Evolutionary conservation across 2,797 vertebrate genomes (phyloP).

Genomic region (Leucoraja ocellata): DNA sequence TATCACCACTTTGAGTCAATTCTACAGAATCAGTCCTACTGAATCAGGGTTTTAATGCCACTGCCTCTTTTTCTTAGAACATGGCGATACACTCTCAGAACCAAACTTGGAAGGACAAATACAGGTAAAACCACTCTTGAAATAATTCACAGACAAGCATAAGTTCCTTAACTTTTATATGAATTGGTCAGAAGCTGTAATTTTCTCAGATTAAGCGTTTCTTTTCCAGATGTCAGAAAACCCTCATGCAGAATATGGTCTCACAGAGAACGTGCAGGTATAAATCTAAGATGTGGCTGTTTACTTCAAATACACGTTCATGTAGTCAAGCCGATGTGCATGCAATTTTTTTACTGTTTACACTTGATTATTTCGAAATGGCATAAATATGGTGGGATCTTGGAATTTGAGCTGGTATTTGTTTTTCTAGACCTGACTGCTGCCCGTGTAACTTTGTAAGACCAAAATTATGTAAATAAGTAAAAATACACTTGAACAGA

Average conservation of each 20-base stretch:
- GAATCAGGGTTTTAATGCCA: background rate
- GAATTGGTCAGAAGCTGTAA: background rate
- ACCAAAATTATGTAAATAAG: background rate
- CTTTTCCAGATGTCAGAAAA: conserved; percentile 79
- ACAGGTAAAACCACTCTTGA: conserved; percentile 57
- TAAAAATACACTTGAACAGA: background rate
- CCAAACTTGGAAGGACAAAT: conserved; percentile 86
- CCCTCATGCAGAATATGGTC: conserved; percentile 82
- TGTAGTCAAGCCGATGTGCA: background rate
- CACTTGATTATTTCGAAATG: background rate
- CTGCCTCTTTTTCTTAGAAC: conserved; percentile 24
- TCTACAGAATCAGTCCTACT: background rate
- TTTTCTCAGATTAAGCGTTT: conserved; percentile 40
- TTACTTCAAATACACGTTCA: background rate
- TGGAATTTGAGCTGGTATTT: background rate
- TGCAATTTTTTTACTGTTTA: background rate
- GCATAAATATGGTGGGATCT: background rate
- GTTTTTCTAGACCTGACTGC: background rate
- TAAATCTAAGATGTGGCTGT: conserved; percentile 40
- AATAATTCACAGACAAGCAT: background rate
- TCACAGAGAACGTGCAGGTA: conserved; percentile 92
- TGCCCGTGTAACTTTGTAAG: background rate
- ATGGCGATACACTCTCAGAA: conserved; percentile 53
- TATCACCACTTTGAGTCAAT: too few relatives aligned
- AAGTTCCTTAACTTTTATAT: background rate